Conservation (phyloP, 2,888 invertebrate species). For the Acutogordius australiensis region DNA sequence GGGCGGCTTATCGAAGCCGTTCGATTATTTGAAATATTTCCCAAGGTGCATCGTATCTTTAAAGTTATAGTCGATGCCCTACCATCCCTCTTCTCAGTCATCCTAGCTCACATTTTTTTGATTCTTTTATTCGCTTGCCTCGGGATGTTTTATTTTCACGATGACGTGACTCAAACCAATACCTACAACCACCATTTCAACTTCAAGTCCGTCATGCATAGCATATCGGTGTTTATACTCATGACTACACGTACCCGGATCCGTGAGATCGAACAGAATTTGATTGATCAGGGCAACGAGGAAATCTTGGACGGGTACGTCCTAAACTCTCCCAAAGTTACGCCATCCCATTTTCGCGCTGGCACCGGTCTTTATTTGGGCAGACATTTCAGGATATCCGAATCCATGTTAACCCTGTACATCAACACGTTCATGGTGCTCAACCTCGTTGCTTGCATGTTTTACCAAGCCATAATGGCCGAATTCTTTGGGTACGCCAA, state of each 20-base stretch:
- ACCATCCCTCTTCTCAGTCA: background rate
- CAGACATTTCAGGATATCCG: background rate
- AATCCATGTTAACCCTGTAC: background rate
- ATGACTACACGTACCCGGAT: background rate
- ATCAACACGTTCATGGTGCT: background rate
- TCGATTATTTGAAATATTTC: constrained; percentile 2
- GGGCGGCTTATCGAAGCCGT: background rate
- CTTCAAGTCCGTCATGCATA: background rate
- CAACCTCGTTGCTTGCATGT: constrained; percentile 2
- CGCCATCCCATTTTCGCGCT: background rate
- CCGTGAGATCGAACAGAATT: background rate
- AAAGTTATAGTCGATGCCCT: background rate
- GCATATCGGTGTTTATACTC: background rate
- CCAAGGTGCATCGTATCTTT: background rate
- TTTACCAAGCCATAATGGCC: constrained; percentile 7
- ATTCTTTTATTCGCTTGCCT: background rate
- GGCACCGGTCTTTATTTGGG: background rate
- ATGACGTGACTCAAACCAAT: background rate
- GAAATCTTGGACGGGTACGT: background rate
- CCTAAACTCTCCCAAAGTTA: background rate
- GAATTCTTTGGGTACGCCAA: constrained; percentile 3
- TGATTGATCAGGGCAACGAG: background rate
- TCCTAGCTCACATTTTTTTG: background rate
- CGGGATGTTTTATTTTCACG: constrained; percentile 1
- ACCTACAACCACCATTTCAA: constrained; percentile 3